A percentile compares a stretch with the other conserved stretches of the same genome.
These are phyloP conservation scores for Periplaneta americana DNA, from an alignment of 1,140 invertebrate species.

Conservation along the genomic window DNA sequence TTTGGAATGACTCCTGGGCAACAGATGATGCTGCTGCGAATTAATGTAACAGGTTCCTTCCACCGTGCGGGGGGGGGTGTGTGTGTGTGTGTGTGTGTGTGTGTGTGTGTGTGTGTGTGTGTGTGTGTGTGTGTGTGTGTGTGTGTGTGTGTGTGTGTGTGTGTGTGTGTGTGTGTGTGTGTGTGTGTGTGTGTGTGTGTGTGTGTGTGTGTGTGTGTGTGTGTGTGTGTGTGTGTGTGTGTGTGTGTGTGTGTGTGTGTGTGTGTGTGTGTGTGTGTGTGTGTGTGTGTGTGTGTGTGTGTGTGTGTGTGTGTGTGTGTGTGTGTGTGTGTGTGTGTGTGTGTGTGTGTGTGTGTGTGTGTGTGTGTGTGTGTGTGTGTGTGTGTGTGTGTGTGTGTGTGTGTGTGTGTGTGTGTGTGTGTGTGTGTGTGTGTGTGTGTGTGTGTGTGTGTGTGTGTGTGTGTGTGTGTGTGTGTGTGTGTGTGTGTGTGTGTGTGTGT, in stretches of 20 bases:
- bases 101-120: too few relatives aligned
- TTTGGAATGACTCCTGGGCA: too few relatives aligned
- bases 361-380: conserved; percentile 16
- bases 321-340: conserved; percentile 16
- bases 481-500: conserved; percentile 11
- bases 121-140: too few relatives aligned
- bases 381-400: conserved; percentile 16
- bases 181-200: conserved; percentile 16
- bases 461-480: conserved; percentile 11
- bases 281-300: conserved; percentile 16
- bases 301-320: conserved; percentile 16
- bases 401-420: conserved; percentile 16
- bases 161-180: too few relatives aligned
- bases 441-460: conserved; percentile 11
- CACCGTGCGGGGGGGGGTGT: too few relatives aligned
- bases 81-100: too few relatives aligned
- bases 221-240: conserved; percentile 16
- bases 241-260: conserved; percentile 16
- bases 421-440: conserved; percentile 16
- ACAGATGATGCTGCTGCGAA: too few relatives aligned
- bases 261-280: conserved; percentile 16
- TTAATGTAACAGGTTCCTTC: too few relatives aligned
- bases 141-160: too few relatives aligned
- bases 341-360: conserved; percentile 16
- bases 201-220: conserved; percentile 16